Evolutionary conservation across 2,797 vertebrate genomes (phyloP).

Genomic region (Gambelia wislizenii): DNA sequence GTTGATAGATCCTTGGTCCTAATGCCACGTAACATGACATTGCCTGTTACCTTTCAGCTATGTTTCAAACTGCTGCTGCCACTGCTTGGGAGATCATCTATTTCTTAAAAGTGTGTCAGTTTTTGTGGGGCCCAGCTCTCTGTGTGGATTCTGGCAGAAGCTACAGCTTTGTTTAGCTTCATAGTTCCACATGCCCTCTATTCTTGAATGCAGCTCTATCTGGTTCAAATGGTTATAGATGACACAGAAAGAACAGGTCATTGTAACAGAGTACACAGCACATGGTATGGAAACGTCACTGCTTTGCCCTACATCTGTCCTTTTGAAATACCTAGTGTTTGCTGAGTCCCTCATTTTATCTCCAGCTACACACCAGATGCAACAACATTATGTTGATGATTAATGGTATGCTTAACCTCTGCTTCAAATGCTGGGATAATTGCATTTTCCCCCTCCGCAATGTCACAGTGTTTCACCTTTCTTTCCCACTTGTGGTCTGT

Average conservation of each 20-base stretch:
- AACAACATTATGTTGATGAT: not conserved
- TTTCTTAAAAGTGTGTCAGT: not conserved
- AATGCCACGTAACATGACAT: not conserved
- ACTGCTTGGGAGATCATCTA: not conserved
- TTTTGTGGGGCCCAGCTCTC: not conserved
- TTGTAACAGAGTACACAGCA: not conserved
- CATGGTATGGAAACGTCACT: not conserved
- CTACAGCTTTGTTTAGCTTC: not conserved
- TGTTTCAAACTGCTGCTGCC: not conserved
- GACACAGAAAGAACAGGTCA: not conserved
- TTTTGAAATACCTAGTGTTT: conserved; percentile 2
- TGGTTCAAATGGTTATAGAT: not conserved
- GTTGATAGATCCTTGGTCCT: not conserved
- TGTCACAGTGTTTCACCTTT: not conserved
- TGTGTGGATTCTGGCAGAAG: not conserved
- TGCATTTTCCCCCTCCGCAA: not conserved
- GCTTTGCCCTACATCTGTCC: not conserved
- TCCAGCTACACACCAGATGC: not conserved
- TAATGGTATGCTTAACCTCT: not conserved
- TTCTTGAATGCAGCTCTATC: not conserved
- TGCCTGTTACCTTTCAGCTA: not conserved
- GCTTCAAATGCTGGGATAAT: not conserved
- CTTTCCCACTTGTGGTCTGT: not conserved
- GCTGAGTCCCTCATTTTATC: conserved; percentile 9
- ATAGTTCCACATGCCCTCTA: not conserved